Conservation (phyloP, 2,888 invertebrate species). For the Pterostichus niger region DNA sequence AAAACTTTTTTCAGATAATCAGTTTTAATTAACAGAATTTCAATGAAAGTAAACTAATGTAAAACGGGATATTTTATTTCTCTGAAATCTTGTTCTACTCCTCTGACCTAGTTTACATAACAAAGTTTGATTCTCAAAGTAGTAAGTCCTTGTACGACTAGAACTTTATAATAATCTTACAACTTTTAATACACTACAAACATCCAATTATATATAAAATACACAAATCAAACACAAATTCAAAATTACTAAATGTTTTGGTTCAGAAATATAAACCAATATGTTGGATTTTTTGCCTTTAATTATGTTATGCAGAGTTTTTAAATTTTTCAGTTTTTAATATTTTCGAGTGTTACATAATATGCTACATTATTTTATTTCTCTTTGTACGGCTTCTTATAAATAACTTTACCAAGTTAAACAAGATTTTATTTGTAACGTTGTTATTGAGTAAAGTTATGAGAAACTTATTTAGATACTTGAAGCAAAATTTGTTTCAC, state of each 20-base stretch:
- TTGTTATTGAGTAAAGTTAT: slow-evolving; percentile 39
- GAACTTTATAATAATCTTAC: slow-evolving; percentile 48
- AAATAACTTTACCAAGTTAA: slow-evolving; percentile 27
- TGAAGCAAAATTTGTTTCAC: slow-evolving; percentile 42
- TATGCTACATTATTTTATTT: background rate
- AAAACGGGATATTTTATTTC: slow-evolving; percentile 30
- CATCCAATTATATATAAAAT: slow-evolving; percentile 28
- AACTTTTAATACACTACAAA: slow-evolving; percentile 47
- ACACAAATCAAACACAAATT: slow-evolving; percentile 9
- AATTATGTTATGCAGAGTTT: no score
- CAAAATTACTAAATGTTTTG: slow-evolving; percentile 4
- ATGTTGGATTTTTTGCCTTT: background rate
- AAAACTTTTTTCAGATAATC: background rate
- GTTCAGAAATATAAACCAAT: background rate
- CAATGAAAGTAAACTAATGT: slow-evolving; percentile 46
- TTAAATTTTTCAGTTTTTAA: background rate
- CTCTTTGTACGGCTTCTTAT: slow-evolving; percentile 12
- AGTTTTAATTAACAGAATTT: slow-evolving; percentile 47
- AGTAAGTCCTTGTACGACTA: slow-evolving; percentile 17
- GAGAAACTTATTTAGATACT: slow-evolving; percentile 52
- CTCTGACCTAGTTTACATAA: slow-evolving; percentile 37
- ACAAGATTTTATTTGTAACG: slow-evolving; percentile 23
- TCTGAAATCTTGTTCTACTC: slow-evolving; percentile 5
- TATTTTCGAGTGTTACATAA: background rate
- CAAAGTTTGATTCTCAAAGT: slow-evolving; percentile 24